Conservation (phyloP, 2,888 invertebrate species). For the Nasonia oneida region DNA sequence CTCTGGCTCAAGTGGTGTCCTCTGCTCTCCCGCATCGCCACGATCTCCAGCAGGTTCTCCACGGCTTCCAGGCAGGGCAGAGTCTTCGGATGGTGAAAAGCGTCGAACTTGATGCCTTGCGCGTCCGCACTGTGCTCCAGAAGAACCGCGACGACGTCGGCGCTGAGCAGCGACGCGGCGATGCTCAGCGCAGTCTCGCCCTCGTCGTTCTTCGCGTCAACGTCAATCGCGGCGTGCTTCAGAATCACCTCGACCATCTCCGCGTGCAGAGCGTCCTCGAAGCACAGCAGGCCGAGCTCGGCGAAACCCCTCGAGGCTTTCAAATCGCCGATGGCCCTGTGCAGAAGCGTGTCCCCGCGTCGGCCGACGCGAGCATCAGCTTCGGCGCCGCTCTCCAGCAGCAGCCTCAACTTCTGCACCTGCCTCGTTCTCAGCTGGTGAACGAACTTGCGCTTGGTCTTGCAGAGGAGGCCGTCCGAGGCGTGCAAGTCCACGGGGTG, state of each 20-base stretch:
- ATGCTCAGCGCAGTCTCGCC: neutral
- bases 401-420: neutral
- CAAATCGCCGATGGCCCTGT: neutral
- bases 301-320: neutral
- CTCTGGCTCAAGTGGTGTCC: neutral
- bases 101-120: neutral
- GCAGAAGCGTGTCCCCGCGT: neutral
- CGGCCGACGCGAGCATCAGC: neutral
- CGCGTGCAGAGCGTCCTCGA: neutral
- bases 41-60: neutral
- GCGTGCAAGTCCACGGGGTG: neutral
- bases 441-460: neutral
- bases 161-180: neutral
- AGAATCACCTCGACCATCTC: conserved; percentile 1
- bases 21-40: neutral
- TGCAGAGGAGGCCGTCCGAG: neutral
- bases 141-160: neutral
- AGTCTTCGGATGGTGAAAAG: neutral
- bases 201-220: neutral
- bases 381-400: neutral
- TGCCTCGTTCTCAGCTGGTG: conserved; percentile 1
- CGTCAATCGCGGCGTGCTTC: neutral
- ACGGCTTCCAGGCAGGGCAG: neutral
- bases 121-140: neutral
- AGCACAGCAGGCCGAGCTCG: neutral